Base-by-base conservation (phyloP, 2,888 invertebrate genomes). In the Caenorhabditis sp. region DNA sequence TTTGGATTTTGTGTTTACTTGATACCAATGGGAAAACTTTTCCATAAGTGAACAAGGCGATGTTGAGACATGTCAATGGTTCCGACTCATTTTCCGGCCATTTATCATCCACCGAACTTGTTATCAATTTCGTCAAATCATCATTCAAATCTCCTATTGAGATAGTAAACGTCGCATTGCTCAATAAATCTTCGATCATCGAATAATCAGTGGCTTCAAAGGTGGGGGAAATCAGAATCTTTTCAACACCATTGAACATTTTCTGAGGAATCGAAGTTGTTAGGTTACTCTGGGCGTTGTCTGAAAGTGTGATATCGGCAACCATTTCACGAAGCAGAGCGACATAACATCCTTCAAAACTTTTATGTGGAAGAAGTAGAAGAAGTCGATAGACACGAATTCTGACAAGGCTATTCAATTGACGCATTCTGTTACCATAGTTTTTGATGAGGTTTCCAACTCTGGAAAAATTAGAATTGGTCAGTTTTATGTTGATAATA, bases 11-110 rank as follows among this genome's bases (percentile, higher is more conserved):
- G 89, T 99, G 97, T 88, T 97, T 99, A 86, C 94, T 93, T 31
- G 95, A 94, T 17, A 97, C 95, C 73, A 93, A 91, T 0, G 95
- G 94, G 89, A 97, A 99, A 75, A 97, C 93, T 64, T 78, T 80
- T 62, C 97, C 97, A 90, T 95, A 99, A 1, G 97, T 90, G 20
- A 92, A 90, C 0, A 97, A 95, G 0, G 97, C 94, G 85, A 94
- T 92, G 89, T 99, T 97, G 78, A 99, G 95, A 23, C 97, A 96
- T 12, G 95, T 94, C 8, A 97, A 95, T 1, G 97, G 95, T 26
- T 97, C 90, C 1, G 97, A 97, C 78, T 95, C 91, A 0, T 90
- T 90, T 20, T 81, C 81, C 12, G 87, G 87, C 84, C 85, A 86
- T 0, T 69, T 64, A 27, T 77, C 77, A 43, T 74, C 68, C 1